These are phyloP conservation scores for Chloroceryle amazona DNA, from an alignment of 2,797 vertebrate species.

Conservation along the genomic window DNA sequence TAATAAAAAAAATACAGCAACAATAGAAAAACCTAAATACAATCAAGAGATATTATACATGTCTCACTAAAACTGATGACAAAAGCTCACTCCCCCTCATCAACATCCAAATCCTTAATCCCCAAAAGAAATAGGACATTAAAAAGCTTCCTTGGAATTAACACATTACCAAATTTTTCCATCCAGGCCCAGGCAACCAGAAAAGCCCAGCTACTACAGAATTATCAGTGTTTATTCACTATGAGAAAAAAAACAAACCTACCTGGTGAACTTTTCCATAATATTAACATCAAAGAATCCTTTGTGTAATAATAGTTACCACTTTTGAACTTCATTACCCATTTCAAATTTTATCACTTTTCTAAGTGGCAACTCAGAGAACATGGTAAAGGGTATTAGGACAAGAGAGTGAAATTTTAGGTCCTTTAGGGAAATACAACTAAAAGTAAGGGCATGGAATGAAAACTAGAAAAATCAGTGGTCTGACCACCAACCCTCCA, in stretches of 20 bases:
- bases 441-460: background rate
- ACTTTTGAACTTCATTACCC: background rate
- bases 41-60: conserved; percentile 42
- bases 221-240: background rate
- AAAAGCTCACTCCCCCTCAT: conserved; percentile 3
- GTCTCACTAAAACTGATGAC: conserved; percentile 1
- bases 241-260: background rate
- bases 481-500: background rate
- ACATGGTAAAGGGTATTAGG: background rate
- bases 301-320: background rate
- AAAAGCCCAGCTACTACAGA: background rate
- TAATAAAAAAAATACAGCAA: background rate
- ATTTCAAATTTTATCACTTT: background rate
- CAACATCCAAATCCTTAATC: conserved; percentile 5
- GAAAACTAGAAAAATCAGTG: background rate
- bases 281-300: background rate
- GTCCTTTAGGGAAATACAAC: background rate
- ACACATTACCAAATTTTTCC: background rate
- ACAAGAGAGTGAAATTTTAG: background rate
- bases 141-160: background rate
- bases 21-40: conserved; percentile 25
- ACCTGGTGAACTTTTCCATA: background rate
- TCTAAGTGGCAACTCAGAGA: background rate
- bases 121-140: background rate
- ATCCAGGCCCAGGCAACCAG: background rate